Conservation (phyloP, 2,888 invertebrate species). For the Chydorus sphaericus region DNA sequence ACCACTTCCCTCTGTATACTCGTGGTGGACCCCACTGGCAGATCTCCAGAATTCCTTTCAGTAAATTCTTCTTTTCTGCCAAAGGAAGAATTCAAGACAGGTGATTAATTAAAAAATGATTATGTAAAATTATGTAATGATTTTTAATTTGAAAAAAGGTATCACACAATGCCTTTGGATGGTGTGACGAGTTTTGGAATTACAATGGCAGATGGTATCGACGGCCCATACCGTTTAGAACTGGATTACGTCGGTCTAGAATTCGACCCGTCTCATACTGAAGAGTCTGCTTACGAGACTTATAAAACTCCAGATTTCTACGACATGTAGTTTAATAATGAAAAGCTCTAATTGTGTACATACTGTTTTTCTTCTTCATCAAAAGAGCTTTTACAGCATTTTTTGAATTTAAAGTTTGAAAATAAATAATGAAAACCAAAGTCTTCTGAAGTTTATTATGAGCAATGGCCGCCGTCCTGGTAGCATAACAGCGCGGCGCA, state of each 20-base stretch:
- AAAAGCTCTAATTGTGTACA: conserved; percentile 4
- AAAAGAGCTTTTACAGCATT: background rate
- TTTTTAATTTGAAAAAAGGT: too few relatives aligned
- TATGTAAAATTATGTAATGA: conserved; percentile 9
- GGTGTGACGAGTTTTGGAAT: conserved; percentile 63
- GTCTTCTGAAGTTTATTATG: background rate
- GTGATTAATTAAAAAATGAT: conserved; percentile 1
- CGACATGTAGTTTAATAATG: conserved; percentile 33
- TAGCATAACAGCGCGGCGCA: background rate
- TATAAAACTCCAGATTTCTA: conserved; percentile 55
- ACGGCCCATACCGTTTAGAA: conserved; percentile 76
- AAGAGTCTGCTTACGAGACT: conserved; percentile 88
- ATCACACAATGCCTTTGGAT: conserved; percentile 43
- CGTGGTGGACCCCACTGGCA: conserved; percentile 99
- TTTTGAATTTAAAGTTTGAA: background rate
- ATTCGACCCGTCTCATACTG: conserved; percentile 59
- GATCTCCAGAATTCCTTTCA: conserved; percentile 53
- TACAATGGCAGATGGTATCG: conserved; percentile 58
- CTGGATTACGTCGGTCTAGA: conserved; percentile 83
- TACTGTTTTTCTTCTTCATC: background rate
- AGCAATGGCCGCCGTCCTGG: background rate
- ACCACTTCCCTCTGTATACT: conserved; percentile 72
- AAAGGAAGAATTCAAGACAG: conserved; percentile 11
- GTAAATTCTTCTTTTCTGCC: background rate
- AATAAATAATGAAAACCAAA: background rate